Conservation (phyloP, 2,113 vertebrate species). For the Promerops cafer region DNA sequence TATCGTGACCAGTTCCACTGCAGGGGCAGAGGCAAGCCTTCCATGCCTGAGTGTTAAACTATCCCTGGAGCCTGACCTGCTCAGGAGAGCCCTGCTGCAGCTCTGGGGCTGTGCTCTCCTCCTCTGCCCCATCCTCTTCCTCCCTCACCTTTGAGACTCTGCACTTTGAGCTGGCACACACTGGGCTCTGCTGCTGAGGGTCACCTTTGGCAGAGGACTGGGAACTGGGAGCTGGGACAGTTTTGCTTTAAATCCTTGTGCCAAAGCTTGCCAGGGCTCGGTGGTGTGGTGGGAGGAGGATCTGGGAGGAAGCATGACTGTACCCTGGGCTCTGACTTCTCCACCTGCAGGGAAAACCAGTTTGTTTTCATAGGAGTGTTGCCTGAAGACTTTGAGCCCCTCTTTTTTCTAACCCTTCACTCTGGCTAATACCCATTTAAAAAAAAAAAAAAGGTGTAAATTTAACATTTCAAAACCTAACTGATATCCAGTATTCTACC, state of each 20-base stretch:
- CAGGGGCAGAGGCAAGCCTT: not conserved
- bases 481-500: slow-evolving; percentile 58
- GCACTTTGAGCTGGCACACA: rapidly evolving
- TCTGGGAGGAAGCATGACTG: not conserved
- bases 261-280: not conserved
- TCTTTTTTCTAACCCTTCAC: not conserved
- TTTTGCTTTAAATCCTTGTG: not conserved
- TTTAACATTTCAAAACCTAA: not conserved
- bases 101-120: not conserved
- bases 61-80: not conserved
- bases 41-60: not conserved
- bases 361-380: not conserved
- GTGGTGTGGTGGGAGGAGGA: not conserved
- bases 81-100: not conserved
- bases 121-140: not conserved
- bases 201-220: not conserved
- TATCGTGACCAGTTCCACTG: rapidly evolving
- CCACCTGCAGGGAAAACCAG: not conserved
- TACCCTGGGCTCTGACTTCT: not conserved
- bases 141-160: not conserved
- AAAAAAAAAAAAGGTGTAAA: not conserved
- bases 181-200: not conserved
- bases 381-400: not conserved
- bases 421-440: not conserved
- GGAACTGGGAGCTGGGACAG: not conserved